Conservation (phyloP, 2,888 invertebrate genomes). For the Yponomeuta cagnagella region DNA sequence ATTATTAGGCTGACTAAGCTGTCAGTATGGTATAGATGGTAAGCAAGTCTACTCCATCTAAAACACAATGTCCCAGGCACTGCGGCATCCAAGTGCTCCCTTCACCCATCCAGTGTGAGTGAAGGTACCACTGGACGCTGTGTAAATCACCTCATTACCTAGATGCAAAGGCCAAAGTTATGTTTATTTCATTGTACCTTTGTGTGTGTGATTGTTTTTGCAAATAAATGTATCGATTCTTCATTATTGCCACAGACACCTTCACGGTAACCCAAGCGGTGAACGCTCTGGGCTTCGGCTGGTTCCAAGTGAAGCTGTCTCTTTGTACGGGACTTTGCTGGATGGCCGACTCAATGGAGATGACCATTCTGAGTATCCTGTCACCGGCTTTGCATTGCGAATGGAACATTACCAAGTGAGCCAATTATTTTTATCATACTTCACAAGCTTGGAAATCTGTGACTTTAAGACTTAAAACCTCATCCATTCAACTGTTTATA, state of each 20-base stretch:
- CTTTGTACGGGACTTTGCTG: constrained; percentile 90
- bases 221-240: no score
- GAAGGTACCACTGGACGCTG: no score
- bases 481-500: no score
- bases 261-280: constrained; percentile 92
- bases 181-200: neutral
- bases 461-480: no score
- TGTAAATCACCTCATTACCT: no score
- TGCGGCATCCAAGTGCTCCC: no score
- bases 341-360: constrained; percentile 99
- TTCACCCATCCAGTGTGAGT: no score
- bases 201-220: no score
- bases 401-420: constrained; percentile 88
- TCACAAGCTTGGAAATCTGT: neutral
- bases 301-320: constrained; percentile 92
- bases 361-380: constrained; percentile 95
- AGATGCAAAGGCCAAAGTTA: neutral
- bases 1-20: no score
- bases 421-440: constrained; percentile 15
- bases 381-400: constrained; percentile 96
- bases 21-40: no score
- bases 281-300: constrained; percentile 90
- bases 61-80: no score
- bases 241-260: constrained; percentile 76
- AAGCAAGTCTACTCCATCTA: no score